These are phyloP conservation scores for Paralichthys olivaceus DNA, from an alignment of 2,113 vertebrate species.

Conservation along the genomic window DNA sequence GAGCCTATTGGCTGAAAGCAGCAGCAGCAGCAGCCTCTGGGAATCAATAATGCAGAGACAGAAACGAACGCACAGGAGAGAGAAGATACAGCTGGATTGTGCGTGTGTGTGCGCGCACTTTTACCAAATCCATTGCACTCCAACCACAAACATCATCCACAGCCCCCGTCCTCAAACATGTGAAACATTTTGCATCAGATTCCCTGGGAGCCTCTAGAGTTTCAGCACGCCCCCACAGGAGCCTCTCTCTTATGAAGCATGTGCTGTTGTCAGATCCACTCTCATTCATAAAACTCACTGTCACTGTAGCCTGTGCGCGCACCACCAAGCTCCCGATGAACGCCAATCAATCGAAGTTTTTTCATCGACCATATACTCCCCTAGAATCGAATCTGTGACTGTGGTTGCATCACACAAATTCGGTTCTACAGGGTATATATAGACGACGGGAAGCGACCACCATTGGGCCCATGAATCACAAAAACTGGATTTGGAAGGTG, in stretches of 20 bases:
- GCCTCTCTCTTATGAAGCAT: not conserved
- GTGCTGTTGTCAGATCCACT: slow-evolving; percentile 48
- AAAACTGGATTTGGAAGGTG: too few relatives aligned
- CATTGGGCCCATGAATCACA: too few relatives aligned
- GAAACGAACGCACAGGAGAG: slow-evolving; percentile 60
- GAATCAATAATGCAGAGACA: slow-evolving; percentile 81
- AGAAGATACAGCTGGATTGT: slow-evolving; percentile 52
- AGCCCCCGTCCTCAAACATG: not conserved
- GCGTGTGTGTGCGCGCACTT: slow-evolving; percentile 13
- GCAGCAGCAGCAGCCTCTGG: slow-evolving; percentile 73
- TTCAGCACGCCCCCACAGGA: slow-evolving; percentile 7
- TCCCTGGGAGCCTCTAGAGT: slow-evolving; percentile 27
- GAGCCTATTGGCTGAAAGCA: slow-evolving; percentile 73
- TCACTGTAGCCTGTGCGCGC: slow-evolving; percentile 29
- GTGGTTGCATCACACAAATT: slow-evolving; percentile 91
- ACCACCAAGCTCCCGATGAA: not conserved
- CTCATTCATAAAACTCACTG: slow-evolving; percentile 13
- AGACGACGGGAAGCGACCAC: slow-evolving; percentile 77
- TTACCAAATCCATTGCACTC: slow-evolving; percentile 23
- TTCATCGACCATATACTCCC: slow-evolving; percentile 99
- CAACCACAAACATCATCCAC: not conserved
- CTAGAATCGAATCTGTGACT: slow-evolving; percentile 99
- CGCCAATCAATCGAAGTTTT: slow-evolving; percentile 89
- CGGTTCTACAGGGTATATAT: slow-evolving; percentile 95
- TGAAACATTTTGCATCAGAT: slow-evolving; percentile 35